Percentiles rank a stretch among this genome's conserved stretches.
These are phyloP conservation scores for Chrysolina haemoptera DNA, from an alignment of 2,888 invertebrate genomes.

Conservation along the genomic window DNA sequence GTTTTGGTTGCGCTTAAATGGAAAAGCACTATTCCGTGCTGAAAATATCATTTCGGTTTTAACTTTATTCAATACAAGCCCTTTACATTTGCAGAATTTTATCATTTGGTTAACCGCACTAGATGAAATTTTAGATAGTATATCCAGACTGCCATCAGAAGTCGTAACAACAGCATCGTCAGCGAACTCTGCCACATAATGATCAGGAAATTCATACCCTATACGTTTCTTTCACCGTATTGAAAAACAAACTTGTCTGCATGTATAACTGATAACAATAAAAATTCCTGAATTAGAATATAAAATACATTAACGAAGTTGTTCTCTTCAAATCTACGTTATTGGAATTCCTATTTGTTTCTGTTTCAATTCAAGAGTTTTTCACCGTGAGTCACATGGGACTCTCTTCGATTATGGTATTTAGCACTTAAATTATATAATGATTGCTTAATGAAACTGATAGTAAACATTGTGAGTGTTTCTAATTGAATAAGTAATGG, in stretches of 20 bases:
- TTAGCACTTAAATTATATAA: constrained; percentile 12
- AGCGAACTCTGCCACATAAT: too few relatives aligned
- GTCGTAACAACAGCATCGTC: too few relatives aligned
- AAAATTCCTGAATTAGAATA: constrained; percentile 14
- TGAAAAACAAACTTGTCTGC: not conserved
- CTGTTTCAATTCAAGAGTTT: constrained; percentile 11
- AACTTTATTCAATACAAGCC: too few relatives aligned
- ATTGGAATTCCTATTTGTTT: constrained; percentile 11
- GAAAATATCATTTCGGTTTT: too few relatives aligned
- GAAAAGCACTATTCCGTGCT: too few relatives aligned
- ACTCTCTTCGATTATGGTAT: constrained; percentile 15
- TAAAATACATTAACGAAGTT: constrained; percentile 9
- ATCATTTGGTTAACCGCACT: too few relatives aligned
- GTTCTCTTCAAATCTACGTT: constrained; percentile 1
- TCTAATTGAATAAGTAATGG: constrained; percentile 46
- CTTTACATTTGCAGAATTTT: too few relatives aligned
- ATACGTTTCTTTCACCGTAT: not conserved
- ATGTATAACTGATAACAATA: not conserved
- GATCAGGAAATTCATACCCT: not conserved
- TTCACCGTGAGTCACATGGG: constrained; percentile 4
- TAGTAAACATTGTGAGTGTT: constrained; percentile 43
- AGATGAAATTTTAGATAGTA: too few relatives aligned
- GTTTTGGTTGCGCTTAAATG: too few relatives aligned
- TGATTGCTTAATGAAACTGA: constrained; percentile 33
- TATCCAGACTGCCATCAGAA: too few relatives aligned